Evolutionary conservation across 2,113 vertebrate species (phyloP).

Genomic region (Chaetodon trifascialis): DNA sequence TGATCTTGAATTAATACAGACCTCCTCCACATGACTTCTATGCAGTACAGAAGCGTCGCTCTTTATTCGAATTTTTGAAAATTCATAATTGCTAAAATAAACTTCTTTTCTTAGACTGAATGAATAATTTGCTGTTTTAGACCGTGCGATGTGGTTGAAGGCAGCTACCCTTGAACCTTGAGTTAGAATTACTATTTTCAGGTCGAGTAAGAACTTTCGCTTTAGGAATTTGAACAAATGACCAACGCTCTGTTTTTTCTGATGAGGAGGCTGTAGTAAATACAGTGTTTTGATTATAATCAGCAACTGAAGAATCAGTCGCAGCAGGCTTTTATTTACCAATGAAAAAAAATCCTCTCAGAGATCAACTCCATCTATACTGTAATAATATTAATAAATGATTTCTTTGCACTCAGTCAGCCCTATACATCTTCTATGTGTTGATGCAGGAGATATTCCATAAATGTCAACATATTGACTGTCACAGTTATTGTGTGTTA

Average conservation of each 20-base stretch:
- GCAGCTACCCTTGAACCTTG: background rate
- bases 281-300: background rate
- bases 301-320: background rate
- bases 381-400: background rate
- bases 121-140: background rate
- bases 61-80: background rate
- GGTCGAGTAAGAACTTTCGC: background rate
- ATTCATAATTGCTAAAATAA: too few relatives aligned
- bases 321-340: conserved; percentile 2
- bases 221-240: background rate
- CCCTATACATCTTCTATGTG: background rate
- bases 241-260: background rate
- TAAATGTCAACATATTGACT: conserved; percentile 14
- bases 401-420: conserved; percentile 1
- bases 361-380: background rate
- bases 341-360: background rate
- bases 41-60: background rate
- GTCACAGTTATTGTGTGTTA: background rate
- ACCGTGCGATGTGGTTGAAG: background rate
- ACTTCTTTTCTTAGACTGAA: background rate
- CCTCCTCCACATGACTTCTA: background rate
- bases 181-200: background rate
- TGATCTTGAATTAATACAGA: background rate
- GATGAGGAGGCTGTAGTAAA: background rate
- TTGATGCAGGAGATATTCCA: conserved; percentile 14